These are phyloP conservation scores for Microcebus ravelobensis DNA, from an alignment of 2,113 vertebrate genomes.

Conservation along the genomic window DNA sequence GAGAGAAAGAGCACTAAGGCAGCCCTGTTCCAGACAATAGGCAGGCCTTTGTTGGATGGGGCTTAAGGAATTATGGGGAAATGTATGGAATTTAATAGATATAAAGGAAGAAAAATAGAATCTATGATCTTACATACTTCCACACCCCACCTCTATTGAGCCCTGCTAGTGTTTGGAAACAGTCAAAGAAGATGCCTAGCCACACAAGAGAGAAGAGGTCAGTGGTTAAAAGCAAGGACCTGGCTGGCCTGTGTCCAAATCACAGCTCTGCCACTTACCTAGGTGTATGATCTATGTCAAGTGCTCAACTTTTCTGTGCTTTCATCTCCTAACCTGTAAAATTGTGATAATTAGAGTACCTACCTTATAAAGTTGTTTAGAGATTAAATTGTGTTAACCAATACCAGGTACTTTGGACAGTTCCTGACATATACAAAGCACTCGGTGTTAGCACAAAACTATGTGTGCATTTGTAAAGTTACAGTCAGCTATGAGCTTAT, in stretches of 20 bases:
- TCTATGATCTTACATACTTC: neutral
- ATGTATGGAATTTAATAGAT: neutral
- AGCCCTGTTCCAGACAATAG: neutral
- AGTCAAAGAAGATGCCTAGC: neutral
- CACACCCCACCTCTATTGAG: neutral
- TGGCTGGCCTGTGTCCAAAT: neutral
- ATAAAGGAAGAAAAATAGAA: neutral
- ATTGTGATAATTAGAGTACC: neutral
- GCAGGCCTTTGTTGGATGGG: neutral
- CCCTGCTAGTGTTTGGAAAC: neutral
- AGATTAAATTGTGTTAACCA: neutral
- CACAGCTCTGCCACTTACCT: neutral
- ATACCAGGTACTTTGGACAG: neutral
- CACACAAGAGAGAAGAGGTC: neutral
- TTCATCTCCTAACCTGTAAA: neutral
- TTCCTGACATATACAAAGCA: neutral
- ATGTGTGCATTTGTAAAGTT: neutral
- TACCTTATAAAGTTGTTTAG: neutral
- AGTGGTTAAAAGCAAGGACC: neutral
- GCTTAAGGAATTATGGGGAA: neutral
- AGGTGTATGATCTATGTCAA: neutral
- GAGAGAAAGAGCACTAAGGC: neutral
- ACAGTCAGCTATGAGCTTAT: neutral
- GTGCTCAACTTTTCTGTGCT: neutral
- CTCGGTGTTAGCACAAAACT: neutral